Evolutionary conservation across 2,113 vertebrate genomes (phyloP).

Genomic region (Cathartes aura): DNA sequence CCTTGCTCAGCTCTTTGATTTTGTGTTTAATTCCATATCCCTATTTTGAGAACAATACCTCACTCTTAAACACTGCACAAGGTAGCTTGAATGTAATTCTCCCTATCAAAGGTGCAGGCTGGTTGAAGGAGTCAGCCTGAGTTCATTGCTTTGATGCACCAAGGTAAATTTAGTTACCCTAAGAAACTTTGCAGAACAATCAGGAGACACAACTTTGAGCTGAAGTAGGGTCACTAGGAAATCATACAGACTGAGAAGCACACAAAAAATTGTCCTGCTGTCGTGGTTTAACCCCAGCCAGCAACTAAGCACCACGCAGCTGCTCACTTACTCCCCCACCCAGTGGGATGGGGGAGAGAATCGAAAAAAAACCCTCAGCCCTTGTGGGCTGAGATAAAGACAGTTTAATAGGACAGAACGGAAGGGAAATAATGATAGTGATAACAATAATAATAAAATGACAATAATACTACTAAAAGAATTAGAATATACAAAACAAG

Average conservation of each 20-base stretch:
- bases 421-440: too few species aligned
- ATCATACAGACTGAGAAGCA: not conserved
- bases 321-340: too few species aligned
- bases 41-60: not conserved
- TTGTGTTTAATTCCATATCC: not conserved
- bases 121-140: not conserved
- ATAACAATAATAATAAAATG: too few species aligned
- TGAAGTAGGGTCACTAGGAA: not conserved
- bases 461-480: too few species aligned
- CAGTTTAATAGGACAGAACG: too few species aligned
- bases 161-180: not conserved
- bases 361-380: too few species aligned
- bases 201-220: not conserved
- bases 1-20: not conserved
- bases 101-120: not conserved
- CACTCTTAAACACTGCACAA: not conserved
- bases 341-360: too few species aligned
- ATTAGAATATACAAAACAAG: too few species aligned
- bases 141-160: not conserved
- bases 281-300: too few species aligned
- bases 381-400: too few species aligned
- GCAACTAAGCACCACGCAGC: too few species aligned
- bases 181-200: not conserved
- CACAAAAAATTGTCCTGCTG: not conserved
- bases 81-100: not conserved